Evolutionary conservation across 2,113 vertebrate species (phyloP).

Genomic region (Alethe diademata): DNA sequence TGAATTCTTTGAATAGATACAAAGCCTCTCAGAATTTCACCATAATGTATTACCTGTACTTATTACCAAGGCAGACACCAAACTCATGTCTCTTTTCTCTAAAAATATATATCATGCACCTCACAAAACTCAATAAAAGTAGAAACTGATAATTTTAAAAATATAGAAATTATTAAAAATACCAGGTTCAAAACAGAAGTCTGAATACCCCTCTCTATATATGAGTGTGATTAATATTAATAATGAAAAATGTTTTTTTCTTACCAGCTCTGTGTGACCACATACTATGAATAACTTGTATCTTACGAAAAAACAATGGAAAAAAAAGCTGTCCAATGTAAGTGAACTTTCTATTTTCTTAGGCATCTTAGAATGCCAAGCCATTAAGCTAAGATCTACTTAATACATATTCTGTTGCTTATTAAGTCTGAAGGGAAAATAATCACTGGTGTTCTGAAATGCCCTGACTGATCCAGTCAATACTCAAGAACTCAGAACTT

Average conservation of each 20-base stretch:
- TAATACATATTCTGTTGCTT: not conserved
- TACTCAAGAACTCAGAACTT: not conserved
- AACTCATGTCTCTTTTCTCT: not conserved
- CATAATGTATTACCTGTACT: not conserved
- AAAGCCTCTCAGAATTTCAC: not conserved
- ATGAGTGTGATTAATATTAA: not conserved
- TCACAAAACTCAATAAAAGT: not conserved
- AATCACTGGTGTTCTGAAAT: not conserved
- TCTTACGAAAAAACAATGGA: not conserved
- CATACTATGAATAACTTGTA: not conserved
- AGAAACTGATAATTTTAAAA: not conserved
- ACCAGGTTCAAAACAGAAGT: not conserved
- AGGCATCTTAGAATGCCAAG: not conserved
- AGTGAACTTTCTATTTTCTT: not conserved
- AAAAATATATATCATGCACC: not conserved
- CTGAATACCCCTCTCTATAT: not conserved
- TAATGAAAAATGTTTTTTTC: not conserved
- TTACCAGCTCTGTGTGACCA: not conserved
- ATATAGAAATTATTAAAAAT: not conserved
- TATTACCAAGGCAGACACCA: not conserved
- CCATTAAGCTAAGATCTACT: not conserved
- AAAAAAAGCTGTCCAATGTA: not conserved
- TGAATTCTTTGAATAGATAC: not conserved
- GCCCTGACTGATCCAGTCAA: not conserved
- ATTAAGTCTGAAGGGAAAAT: not conserved